phyloP scores from a whole-genome alignment of 2,888 invertebrate species.

The Lochmaea crataegi region DNA sequence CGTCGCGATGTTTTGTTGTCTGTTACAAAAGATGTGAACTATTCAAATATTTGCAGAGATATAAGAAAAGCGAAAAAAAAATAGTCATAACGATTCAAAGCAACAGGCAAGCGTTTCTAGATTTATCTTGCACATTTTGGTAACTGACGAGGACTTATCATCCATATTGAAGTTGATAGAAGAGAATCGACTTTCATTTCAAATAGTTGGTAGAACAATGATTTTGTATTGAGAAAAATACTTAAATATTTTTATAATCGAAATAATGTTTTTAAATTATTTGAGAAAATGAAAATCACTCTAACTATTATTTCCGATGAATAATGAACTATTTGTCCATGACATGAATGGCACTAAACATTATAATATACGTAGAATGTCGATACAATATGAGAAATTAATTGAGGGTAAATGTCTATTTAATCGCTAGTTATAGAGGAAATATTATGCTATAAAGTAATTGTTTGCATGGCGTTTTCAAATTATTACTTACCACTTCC shows the following conservation, averaged over 20 bases:
- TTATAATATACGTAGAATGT: not conserved
- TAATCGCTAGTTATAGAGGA: not conserved
- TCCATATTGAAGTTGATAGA: too few relatives aligned
- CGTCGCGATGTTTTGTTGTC: too few relatives aligned
- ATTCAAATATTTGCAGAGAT: too few relatives aligned
- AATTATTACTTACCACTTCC: not conserved
- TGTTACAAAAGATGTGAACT: too few relatives aligned
- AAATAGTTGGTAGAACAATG: too few relatives aligned
- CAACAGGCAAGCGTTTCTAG: too few relatives aligned
- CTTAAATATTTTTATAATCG: not conserved
- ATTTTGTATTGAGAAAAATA: not conserved
- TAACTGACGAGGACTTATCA: too few relatives aligned
- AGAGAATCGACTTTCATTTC: too few relatives aligned
- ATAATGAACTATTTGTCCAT: not conserved
- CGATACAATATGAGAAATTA: not conserved
- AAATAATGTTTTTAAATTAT: not conserved
- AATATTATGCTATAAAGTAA: not conserved
- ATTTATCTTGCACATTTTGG: too few relatives aligned
- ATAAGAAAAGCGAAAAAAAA: too few relatives aligned
- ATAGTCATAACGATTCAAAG: too few relatives aligned
- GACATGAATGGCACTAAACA: not conserved
- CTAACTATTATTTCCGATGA: not conserved
- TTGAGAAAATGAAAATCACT: not conserved
- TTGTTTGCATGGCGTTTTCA: not conserved
- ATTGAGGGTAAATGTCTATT: conserved; percentile 1